phyloP scores from a whole-genome alignment of 2,888 invertebrate genomes.

The Apotomis capreana region DNA sequence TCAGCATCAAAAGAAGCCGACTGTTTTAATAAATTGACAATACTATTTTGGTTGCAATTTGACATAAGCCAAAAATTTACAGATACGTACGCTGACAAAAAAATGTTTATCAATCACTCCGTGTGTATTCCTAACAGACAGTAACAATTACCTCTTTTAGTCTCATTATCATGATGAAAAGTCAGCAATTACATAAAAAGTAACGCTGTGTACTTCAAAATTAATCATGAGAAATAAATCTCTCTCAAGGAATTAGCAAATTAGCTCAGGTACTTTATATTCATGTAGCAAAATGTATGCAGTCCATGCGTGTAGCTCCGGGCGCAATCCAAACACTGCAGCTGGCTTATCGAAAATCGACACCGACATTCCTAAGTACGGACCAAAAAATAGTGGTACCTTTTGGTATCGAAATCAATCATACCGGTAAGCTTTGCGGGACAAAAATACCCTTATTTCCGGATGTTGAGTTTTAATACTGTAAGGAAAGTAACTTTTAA shows the following conservation, averaged over 20 bases:
- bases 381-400: not conserved
- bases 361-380: not conserved
- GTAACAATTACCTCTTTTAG: not conserved
- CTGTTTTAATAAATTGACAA: too few species aligned
- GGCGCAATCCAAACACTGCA: slow-evolving; percentile 18
- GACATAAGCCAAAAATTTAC: too few species aligned
- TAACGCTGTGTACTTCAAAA: slow-evolving; percentile 8
- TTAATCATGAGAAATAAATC: slow-evolving; percentile 29
- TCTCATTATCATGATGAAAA: not conserved
- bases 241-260: slow-evolving; percentile 33
- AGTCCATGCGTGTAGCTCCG: slow-evolving; percentile 28
- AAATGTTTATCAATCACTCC: too few species aligned
- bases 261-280: slow-evolving; percentile 36
- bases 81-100: too few species aligned
- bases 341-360: slow-evolving; percentile 28
- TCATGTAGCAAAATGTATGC: slow-evolving; percentile 34
- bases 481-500: too few species aligned
- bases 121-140: too few species aligned
- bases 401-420: not conserved
- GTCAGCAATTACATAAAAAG: slow-evolving; percentile 1
- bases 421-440: too few species aligned
- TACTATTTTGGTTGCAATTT: too few species aligned
- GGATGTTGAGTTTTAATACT: too few species aligned
- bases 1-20: too few species aligned
- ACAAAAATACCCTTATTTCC: too few species aligned